Conservation (phyloP, 2,113 vertebrate genomes). For the Chrysemys picta region DNA sequence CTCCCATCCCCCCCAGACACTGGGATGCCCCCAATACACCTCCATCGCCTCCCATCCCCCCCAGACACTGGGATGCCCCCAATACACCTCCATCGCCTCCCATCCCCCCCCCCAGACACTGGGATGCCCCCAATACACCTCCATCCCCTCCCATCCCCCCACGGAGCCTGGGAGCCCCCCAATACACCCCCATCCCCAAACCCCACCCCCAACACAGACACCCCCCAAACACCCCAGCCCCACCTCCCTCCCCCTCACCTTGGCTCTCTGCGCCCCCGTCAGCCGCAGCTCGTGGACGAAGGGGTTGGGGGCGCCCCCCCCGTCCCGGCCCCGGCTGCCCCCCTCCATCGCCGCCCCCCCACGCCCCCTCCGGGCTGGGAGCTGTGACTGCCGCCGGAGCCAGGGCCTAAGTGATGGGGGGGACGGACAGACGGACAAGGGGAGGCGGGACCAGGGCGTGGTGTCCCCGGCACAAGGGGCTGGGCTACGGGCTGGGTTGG, state of each 20-base stretch:
- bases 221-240: background rate
- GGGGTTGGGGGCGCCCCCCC: slow-evolving; percentile 74
- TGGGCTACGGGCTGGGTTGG: background rate
- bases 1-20: too few relatives aligned
- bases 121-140: too few relatives aligned
- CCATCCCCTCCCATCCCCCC: too few relatives aligned
- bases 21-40: too few relatives aligned
- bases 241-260: slow-evolving; percentile 74
- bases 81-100: too few relatives aligned
- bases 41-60: too few relatives aligned
- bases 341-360: slow-evolving; percentile 46
- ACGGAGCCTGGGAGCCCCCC: too few relatives aligned
- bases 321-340: background rate
- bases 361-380: slow-evolving; percentile 4
- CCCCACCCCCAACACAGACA: too few relatives aligned
- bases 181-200: too few relatives aligned
- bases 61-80: too few relatives aligned
- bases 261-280: slow-evolving; percentile 75
- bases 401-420: background rate
- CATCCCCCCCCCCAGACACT: too few relatives aligned
- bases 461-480: slow-evolving; percentile 48
- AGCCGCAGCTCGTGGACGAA: slow-evolving; percentile 82
- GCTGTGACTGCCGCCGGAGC: background rate
- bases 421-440: background rate
- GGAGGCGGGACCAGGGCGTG: background rate